Conservation (phyloP, 2,888 invertebrate species). For the Agrotis ipsilon region DNA sequence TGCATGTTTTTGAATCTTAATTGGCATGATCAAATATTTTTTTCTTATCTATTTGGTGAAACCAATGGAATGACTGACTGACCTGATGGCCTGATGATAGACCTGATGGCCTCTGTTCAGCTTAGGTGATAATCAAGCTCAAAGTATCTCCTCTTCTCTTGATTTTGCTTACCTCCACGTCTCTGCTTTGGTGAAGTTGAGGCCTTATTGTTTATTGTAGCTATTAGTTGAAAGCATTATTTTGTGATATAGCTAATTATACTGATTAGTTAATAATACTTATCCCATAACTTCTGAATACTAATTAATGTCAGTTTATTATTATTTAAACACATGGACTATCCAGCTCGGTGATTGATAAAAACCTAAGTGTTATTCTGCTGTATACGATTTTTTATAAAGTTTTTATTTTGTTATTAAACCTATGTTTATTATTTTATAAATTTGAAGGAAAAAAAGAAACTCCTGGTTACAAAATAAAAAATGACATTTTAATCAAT, state of each 20-base stretch:
- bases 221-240: not conserved
- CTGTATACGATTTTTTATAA: constrained; percentile 10
- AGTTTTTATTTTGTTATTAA: not conserved
- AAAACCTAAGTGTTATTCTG: not conserved
- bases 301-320: constrained; percentile 26
- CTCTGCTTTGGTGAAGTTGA: no score
- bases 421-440: constrained; percentile 4
- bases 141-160: no score
- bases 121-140: no score
- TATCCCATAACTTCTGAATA: constrained; percentile 21
- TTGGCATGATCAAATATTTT: not conserved
- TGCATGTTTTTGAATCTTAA: constrained; percentile 4
- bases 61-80: not conserved
- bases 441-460: constrained; percentile 62
- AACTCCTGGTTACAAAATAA: constrained; percentile 88
- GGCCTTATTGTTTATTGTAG: not conserved
- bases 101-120: no score
- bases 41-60: constrained; percentile 3
- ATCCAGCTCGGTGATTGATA: not conserved
- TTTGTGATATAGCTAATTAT: constrained; percentile 26
- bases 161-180: no score
- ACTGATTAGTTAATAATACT: constrained; percentile 12
- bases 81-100: no score
- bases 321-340: not conserved
- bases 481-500: constrained; percentile 91